A percentile compares a stretch with the other conserved stretches of the same genome.
These are phyloP conservation scores for Lycophotia porphyrea DNA, from an alignment of 2,888 invertebrate genomes.

Conservation along the genomic window DNA sequence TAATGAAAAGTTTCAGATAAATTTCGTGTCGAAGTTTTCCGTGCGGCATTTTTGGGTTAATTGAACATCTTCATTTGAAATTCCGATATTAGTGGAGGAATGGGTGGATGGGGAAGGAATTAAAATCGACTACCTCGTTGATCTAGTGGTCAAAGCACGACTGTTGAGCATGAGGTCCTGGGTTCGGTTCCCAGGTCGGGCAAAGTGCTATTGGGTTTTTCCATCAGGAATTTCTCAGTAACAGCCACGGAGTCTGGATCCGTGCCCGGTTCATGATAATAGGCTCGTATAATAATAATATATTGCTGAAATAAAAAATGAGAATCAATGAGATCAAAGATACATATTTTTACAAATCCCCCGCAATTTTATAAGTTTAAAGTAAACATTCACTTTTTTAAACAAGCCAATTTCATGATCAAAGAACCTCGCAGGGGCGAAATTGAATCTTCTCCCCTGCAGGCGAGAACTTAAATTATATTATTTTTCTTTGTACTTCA, in stretches of 20 bases:
- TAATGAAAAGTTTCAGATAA: conserved; percentile 60
- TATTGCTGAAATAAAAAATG: conserved; percentile 1
- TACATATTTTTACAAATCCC: conserved; percentile 5
- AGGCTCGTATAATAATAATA: too few species aligned
- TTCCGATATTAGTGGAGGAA: conserved; percentile 15
- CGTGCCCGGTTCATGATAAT: too few species aligned
- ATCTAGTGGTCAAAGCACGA: too few species aligned
- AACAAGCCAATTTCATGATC: conserved; percentile 75
- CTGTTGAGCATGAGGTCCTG: too few species aligned
- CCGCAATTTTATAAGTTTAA: conserved; percentile 9
- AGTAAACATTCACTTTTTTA: conserved; percentile 53
- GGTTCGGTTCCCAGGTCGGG: too few species aligned
- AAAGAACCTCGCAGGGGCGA: conserved; percentile 70
- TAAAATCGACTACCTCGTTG: too few species aligned
- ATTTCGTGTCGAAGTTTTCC: conserved; percentile 54
- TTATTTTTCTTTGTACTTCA: conserved; percentile 72
- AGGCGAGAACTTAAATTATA: conserved; percentile 66
- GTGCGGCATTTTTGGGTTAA: conserved; percentile 43
- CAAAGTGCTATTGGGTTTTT: too few species aligned
- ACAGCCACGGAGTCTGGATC: too few species aligned
- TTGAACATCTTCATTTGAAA: conserved; percentile 51
- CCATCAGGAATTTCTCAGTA: too few species aligned
- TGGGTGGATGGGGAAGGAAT: conserved; percentile 14
- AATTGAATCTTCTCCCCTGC: conserved; percentile 68
- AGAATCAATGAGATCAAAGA: conserved; percentile 26